Percentiles rank a stretch among this genome's conserved stretches.
Conservation (phyloP, 2,113 vertebrate species). For the Hypocryptadius cinnamomeus region DNA sequence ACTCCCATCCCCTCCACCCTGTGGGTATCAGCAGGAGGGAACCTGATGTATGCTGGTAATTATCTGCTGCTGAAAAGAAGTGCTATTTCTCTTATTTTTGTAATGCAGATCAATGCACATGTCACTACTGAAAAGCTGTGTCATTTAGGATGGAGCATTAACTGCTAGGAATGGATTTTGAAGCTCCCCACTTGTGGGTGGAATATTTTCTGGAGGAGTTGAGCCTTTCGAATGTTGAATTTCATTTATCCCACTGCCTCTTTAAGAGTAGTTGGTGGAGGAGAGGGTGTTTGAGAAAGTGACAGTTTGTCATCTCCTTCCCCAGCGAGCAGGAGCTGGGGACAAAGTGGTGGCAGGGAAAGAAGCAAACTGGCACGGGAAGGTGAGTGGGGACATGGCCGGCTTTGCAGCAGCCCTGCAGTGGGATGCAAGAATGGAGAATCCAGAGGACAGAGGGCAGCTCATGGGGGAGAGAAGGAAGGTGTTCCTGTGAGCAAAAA, state of each 20-base stretch:
- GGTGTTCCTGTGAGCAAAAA: neutral
- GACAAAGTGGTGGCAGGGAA: neutral
- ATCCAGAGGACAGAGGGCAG: neutral
- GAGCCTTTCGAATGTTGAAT: conserved; percentile 46
- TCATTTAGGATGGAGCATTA: conserved; percentile 64
- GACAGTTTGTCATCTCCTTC: conserved; percentile 55
- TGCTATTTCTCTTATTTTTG: conserved; percentile 57
- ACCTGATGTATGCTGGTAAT: conserved; percentile 44
- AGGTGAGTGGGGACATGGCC: neutral
- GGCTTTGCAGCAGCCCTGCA: neutral
- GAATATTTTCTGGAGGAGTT: conserved; percentile 57
- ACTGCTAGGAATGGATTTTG: conserved; percentile 42
- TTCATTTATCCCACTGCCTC: conserved; percentile 56
- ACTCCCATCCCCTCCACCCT: conserved; percentile 43
- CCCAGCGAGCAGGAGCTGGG: neutral
- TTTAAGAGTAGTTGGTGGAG: conserved; percentile 47
- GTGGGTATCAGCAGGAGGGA: conserved; percentile 45
- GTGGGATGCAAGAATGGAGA: neutral
- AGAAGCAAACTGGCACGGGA: neutral
- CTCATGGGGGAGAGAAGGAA: neutral
- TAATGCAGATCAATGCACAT: conserved; percentile 32
- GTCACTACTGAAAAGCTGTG: conserved; percentile 47
- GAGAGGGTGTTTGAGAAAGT: conserved; percentile 54
- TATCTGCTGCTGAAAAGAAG: conserved; percentile 53
- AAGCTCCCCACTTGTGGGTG: conserved; percentile 25